Conservation (phyloP, 2,797 vertebrate genomes). For the Halcyon badia region DNA sequence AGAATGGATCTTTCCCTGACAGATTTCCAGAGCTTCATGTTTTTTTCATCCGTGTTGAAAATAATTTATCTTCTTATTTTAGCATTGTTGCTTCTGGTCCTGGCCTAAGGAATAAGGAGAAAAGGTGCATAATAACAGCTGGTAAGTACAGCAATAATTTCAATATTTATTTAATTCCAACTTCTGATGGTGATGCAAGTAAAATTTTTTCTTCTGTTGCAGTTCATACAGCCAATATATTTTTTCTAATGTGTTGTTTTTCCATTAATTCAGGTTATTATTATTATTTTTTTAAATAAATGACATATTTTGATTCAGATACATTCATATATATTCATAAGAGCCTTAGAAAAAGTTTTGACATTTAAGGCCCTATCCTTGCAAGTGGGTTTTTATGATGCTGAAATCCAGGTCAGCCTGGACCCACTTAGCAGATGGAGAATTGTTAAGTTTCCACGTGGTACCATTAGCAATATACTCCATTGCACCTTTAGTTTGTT, state of each 20-base stretch:
- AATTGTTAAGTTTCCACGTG: background rate
- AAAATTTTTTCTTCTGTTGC: background rate
- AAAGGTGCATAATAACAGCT: background rate
- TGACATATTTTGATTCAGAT: background rate
- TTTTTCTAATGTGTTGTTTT: background rate
- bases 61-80: constrained; percentile 42
- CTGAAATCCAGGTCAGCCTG: background rate
- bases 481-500: background rate
- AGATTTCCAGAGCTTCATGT: constrained; percentile 40
- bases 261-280: background rate
- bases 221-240: background rate
- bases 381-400: background rate
- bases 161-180: background rate
- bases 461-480: background rate
- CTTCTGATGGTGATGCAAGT: background rate
- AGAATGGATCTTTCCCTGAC: constrained; percentile 32
- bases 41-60: constrained; percentile 28
- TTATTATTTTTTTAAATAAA: background rate
- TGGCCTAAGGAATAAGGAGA: background rate
- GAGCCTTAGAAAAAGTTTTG: background rate
- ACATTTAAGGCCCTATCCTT: background rate
- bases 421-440: background rate
- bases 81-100: background rate
- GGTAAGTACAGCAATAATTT: background rate
- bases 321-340: constrained; percentile 19